These are phyloP conservation scores for Abramis brama DNA, from an alignment of 2,113 vertebrate genomes.

Conservation along the genomic window DNA sequence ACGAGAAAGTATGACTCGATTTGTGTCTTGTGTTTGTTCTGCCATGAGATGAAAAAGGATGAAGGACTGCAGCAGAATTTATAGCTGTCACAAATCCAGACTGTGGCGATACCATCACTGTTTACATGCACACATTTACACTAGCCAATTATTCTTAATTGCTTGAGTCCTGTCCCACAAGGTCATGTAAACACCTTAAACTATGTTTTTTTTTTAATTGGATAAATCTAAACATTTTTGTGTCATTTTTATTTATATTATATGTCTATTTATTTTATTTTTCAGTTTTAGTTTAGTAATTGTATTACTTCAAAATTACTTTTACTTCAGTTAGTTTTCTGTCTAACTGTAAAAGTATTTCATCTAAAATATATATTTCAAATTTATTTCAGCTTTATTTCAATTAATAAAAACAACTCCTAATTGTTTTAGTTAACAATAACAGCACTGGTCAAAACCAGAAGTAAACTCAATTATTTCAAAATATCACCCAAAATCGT, in stretches of 20 bases:
- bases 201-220: background rate
- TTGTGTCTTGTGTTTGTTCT: constrained; percentile 46
- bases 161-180: background rate
- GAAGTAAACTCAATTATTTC: background rate
- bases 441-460: background rate
- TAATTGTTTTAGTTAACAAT: background rate
- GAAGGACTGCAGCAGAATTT: constrained; percentile 9
- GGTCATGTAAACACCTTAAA: background rate
- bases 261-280: background rate
- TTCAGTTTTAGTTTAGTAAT: background rate
- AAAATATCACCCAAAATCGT: background rate
- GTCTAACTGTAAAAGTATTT: no score
- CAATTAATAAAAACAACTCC: background rate
- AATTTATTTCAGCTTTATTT: no score
- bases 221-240: background rate
- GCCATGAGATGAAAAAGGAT: background rate
- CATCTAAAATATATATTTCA: no score
- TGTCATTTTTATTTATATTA: background rate
- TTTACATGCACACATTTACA: background rate
- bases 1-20: constrained; percentile 3
- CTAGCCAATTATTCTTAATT: background rate
- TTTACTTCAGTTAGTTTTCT: background rate
- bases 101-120: background rate
- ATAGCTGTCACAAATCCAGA: constrained; percentile 10
- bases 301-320: background rate